Percentiles rank a stretch among this genome's conserved stretches.
These are phyloP conservation scores for Tachypleus tridentatus DNA, from an alignment of 1,140 invertebrate genomes.

Conservation along the genomic window DNA sequence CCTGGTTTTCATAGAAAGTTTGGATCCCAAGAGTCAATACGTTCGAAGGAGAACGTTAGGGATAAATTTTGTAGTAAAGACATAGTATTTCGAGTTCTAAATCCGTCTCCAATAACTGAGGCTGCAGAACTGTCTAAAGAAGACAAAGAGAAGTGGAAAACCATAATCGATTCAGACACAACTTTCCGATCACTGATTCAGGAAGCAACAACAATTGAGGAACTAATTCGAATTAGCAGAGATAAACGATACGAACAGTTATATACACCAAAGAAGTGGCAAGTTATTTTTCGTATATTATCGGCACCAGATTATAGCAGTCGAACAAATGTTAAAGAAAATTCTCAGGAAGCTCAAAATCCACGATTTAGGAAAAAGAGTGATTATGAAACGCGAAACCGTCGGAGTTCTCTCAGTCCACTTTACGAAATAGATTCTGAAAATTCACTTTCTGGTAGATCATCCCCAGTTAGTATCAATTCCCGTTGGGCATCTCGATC, in stretches of 20 bases:
- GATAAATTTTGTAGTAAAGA: no score
- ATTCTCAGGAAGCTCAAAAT: conserved; percentile 32
- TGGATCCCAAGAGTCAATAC: no score
- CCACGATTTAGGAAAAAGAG: conserved; percentile 34
- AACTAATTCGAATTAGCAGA: conserved; percentile 67
- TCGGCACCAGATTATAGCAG: conserved; percentile 44
- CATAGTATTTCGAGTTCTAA: conserved; percentile 57
- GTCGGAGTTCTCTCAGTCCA: conserved; percentile 66
- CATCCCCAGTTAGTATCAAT: conserved; percentile 49
- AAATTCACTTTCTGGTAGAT: conserved; percentile 67
- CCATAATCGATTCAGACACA: conserved; percentile 77
- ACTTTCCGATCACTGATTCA: conserved; percentile 65
- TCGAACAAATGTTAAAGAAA: conserved; percentile 34
- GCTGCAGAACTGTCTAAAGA: conserved; percentile 40
- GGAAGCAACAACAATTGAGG: conserved; percentile 67
- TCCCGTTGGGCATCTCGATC: conserved; percentile 33
- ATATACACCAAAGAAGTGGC: conserved; percentile 67
- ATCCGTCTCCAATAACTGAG: conserved; percentile 44
- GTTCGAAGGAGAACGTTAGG: no score
- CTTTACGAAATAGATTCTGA: conserved; percentile 47
- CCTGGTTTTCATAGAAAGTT: no score
- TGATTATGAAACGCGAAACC: conserved; percentile 41
- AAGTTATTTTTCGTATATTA: conserved; percentile 78
- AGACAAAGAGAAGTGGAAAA: conserved; percentile 69
- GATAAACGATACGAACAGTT: conserved; percentile 57